Conservation (phyloP, 1,140 invertebrate species). For the Magallana ariakensis region DNA sequence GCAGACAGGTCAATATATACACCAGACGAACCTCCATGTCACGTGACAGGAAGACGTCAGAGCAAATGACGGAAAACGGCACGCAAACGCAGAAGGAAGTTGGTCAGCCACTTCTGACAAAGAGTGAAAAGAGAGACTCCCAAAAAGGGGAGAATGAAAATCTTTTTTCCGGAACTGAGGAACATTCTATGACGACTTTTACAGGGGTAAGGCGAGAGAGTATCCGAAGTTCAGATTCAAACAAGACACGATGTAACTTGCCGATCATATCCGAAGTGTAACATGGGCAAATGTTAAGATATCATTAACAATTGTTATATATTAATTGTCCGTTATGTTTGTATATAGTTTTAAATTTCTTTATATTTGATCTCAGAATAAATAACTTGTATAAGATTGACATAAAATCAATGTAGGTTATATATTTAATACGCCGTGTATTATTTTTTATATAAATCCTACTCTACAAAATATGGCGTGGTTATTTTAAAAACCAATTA, state of each 20-base stretch:
- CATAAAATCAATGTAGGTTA: too few species aligned
- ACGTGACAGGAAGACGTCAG: conserved; percentile 4
- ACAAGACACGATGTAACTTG: not conserved
- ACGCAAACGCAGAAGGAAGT: conserved; percentile 7
- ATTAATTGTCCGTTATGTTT: too few species aligned
- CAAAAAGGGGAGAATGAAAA: not conserved
- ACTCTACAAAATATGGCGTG: too few species aligned
- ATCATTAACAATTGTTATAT: too few species aligned
- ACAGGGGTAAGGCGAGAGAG: not conserved
- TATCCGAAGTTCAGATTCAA: conserved; percentile 21
- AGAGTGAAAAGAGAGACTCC: not conserved
- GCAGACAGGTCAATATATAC: conserved; percentile 12
- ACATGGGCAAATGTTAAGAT: not conserved
- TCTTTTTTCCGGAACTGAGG: not conserved
- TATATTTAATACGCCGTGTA: too few species aligned
- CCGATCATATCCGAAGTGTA: conserved; percentile 12
- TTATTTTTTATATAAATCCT: too few species aligned
- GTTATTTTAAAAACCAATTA: too few species aligned
- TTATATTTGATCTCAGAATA: too few species aligned
- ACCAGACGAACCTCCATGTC: not conserved
- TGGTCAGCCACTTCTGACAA: not conserved
- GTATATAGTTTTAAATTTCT: too few species aligned
- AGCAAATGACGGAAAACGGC: conserved; percentile 3
- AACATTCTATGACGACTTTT: not conserved
- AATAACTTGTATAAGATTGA: too few species aligned